Evolutionary conservation across 2,797 vertebrate species (phyloP), one percentile per base, ranked within the genome.

Genomic region (Melanotaenia nigrans): DNA sequence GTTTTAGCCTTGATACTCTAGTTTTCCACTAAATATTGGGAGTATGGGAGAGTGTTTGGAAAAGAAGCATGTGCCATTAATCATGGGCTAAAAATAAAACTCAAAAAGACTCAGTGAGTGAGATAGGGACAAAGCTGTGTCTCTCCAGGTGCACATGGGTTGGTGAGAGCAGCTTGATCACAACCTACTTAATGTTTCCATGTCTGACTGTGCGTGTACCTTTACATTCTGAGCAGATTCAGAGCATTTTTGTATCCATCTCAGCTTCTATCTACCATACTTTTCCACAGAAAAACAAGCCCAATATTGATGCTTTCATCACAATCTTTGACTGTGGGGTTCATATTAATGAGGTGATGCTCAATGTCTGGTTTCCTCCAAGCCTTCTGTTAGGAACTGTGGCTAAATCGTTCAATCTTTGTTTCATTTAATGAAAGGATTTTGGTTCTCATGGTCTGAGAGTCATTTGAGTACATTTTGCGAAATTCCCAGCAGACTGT

Each of bases 81-180:
- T 90, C 87, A 86, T 13, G 0, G 7, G 64, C 84, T 86, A 87
- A 89, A 89, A 87, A 89, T 89, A 86, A 89, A 85, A 82, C 61
- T 42, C 61, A 55, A 66, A 68, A 54, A 68, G 32, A 58, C 40
- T 45, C 47, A 58, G 62, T 84, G 83, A 88, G 84, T 75, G 68
- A 90, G 82, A 87, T 78, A 78, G 84, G 82, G 84, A 85, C 81
- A 74, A 75, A 81, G 38, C 54, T 57, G 75, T 1, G 56, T 64
- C 35, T 86, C 87, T 82, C 82, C 5, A 16, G 81, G 78, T 85
- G 75, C 61, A n/a, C 64, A 1, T 20, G 61, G 79, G 63, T 81
- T 78, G 69, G 68, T 77, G 72, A 78, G 78, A 87, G 75, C 69
- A 81, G 40, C 56, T 89, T 81, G 61, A 86, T 86, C 75, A 85